Percentiles rank a stretch among this genome's conserved stretches.
These are phyloP conservation scores for Sebastes goodei DNA, from an alignment of 2,797 vertebrate genomes.

Conservation along the genomic window DNA sequence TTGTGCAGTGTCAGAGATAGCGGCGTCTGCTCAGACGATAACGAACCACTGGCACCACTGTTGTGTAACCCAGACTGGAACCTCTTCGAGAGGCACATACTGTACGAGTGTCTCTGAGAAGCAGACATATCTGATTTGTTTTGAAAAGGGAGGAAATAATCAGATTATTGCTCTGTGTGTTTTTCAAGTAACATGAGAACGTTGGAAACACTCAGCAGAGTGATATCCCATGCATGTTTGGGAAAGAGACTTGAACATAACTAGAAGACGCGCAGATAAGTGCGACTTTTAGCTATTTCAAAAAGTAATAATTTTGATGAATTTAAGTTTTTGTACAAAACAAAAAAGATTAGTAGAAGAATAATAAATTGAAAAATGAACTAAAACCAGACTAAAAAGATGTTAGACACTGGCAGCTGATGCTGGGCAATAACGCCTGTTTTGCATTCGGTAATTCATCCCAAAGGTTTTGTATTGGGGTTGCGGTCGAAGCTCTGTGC, in stretches of 20 bases:
- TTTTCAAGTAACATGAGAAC: slow-evolving; percentile 62
- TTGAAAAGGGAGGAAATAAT: slow-evolving; percentile 65
- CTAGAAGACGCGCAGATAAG: slow-evolving; percentile 18
- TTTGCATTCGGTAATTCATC: background rate
- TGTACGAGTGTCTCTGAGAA: slow-evolving; percentile 26
- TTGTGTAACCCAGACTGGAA: slow-evolving; percentile 48
- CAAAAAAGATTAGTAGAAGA: background rate
- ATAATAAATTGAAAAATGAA: background rate
- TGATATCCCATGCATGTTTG: slow-evolving; percentile 34
- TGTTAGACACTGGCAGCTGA: background rate
- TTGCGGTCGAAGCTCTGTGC: background rate
- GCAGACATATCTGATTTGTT: slow-evolving; percentile 53
- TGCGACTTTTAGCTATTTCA: slow-evolving; percentile 2
- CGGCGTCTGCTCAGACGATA: slow-evolving; percentile 34
- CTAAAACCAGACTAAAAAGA: background rate
- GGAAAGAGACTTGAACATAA: slow-evolving; percentile 27
- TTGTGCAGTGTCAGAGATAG: slow-evolving; percentile 42
- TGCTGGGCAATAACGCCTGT: background rate
- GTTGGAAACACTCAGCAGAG: slow-evolving; percentile 28
- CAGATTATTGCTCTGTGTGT: slow-evolving; percentile 60
- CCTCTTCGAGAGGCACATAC: slow-evolving; percentile 4
- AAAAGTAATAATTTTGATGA: background rate
- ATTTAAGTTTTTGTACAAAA: background rate
- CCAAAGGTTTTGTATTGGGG: slow-evolving; percentile 3
- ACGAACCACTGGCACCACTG: slow-evolving; percentile 47